Evolutionary conservation across 2,113 vertebrate species (phyloP).

Genomic region (Suncus etruscus): DNA sequence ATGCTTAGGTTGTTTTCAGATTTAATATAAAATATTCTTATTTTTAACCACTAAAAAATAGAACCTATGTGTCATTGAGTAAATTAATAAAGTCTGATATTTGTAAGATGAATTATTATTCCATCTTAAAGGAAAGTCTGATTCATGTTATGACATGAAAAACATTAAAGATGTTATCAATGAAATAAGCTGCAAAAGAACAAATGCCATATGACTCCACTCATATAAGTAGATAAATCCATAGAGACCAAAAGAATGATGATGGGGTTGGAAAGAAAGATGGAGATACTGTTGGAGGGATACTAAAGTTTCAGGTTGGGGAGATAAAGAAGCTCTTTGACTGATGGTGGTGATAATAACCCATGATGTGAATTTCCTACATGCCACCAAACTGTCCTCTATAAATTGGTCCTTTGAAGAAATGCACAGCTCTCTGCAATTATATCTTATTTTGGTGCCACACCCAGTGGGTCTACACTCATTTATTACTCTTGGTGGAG

Average conservation of each 20-base stretch:
- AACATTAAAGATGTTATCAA: not conserved
- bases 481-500: too few species aligned
- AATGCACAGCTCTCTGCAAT: not conserved
- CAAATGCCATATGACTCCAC: not conserved
- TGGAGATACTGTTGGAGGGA: not conserved
- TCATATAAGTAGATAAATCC: not conserved
- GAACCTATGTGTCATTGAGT: not conserved
- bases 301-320: not conserved
- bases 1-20: too few species aligned
- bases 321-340: not conserved
- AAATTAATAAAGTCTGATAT: not conserved
- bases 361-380: not conserved
- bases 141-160: not conserved
- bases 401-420: not conserved
- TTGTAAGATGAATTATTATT: not conserved
- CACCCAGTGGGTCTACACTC: too few species aligned
- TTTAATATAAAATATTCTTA: too few species aligned
- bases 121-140: not conserved
- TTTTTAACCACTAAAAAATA: conserved; percentile 39
- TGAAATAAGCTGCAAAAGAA: not conserved
- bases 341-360: not conserved
- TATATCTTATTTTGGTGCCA: not conserved
- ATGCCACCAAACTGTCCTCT: not conserved
- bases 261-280: rapidly evolving
- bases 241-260: not conserved